Percentiles rank a stretch among this genome's conserved stretches.
phyloP scores from a whole-genome alignment of 2,888 invertebrate genomes.

The Escarpia spicata region DNA sequence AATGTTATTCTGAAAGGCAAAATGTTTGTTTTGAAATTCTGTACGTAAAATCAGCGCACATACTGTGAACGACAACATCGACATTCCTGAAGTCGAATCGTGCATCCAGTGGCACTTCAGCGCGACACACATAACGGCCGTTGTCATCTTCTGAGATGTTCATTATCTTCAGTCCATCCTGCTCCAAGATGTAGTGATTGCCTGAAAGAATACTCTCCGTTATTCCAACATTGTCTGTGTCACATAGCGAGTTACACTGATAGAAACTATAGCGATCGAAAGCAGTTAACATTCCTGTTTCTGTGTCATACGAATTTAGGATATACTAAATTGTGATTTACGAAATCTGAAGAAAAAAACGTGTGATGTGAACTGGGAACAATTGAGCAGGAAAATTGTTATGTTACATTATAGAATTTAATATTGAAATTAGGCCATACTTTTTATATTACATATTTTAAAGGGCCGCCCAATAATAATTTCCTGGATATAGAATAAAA shows the following conservation, averaged over 20 bases:
- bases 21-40: too few species aligned
- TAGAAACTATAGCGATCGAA: neutral
- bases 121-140: constrained; percentile 43
- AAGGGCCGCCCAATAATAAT: too few species aligned
- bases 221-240: neutral
- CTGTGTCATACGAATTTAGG: neutral
- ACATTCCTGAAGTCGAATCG: constrained; percentile 35
- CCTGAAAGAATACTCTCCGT: constrained; percentile 31
- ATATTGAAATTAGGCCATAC: too few species aligned
- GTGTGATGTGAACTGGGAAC: too few species aligned
- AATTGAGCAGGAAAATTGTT: neutral
- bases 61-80: constrained; percentile 43
- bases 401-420: neutral
- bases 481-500: too few species aligned
- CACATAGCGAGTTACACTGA: neutral
- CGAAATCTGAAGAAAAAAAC: too few species aligned
- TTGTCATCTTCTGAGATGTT: constrained; percentile 46
- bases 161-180: constrained; percentile 41
- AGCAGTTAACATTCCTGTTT: neutral
- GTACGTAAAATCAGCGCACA: constrained; percentile 25
- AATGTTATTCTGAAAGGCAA: too few species aligned
- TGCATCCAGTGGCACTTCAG: constrained; percentile 40
- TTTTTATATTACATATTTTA: too few species aligned
- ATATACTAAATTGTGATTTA: too few species aligned
- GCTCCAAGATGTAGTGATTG: constrained; percentile 34